Percentiles rank a stretch among this genome's conserved stretches.
Evolutionary conservation across 2,113 vertebrate genomes (phyloP).

Genomic region (Lepisosteus osseus): DNA sequence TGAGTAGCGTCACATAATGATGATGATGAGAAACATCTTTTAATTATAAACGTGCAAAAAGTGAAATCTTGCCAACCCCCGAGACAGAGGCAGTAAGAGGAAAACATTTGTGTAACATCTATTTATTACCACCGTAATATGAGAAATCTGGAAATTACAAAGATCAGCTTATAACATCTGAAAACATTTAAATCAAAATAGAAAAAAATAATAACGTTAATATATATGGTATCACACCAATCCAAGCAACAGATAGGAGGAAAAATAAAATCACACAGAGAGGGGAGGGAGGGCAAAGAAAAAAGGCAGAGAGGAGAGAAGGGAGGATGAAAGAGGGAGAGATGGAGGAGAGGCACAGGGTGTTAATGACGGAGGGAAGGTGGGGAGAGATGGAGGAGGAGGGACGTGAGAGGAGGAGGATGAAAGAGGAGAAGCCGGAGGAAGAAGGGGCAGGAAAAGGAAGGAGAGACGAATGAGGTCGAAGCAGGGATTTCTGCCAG

Average conservation of each 20-base stretch:
- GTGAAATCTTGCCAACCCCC: no score
- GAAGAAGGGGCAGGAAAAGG: no score
- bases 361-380: no score
- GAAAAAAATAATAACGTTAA: conserved; percentile 62
- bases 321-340: no score
- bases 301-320: no score
- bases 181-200: conserved; percentile 70
- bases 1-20: no score
- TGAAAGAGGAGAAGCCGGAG: conserved; percentile 6
- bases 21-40: no score
- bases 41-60: no score
- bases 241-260: conserved; percentile 44
- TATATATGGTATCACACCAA: conserved; percentile 61
- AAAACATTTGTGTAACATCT: conserved; percentile 58
- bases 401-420: not conserved
- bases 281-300: conserved; percentile 8
- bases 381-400: conserved; percentile 9
- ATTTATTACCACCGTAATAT: conserved; percentile 77
- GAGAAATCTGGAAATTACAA: conserved; percentile 74
- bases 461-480: conserved; percentile 33
- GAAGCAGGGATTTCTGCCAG: no score
- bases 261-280: conserved; percentile 20
- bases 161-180: conserved; percentile 68
- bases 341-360: no score
- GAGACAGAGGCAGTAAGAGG: no score